Conservation (phyloP, 2,113 vertebrate species). For the Falco punctatus region DNA sequence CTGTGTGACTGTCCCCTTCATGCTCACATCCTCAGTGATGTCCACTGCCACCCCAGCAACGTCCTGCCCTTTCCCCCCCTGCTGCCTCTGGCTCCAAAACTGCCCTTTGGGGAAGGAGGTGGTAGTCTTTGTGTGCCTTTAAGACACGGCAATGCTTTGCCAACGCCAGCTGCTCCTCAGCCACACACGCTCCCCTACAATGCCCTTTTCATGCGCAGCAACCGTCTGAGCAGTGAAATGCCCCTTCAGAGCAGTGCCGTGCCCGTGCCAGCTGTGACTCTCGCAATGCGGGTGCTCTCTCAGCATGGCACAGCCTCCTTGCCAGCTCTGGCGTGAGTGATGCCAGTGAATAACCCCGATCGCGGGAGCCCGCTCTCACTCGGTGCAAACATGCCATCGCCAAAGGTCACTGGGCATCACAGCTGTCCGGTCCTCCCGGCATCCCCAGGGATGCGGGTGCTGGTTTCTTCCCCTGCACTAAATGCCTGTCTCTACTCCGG, state of each 20-base stretch:
- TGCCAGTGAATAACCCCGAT: background rate
- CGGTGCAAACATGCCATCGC: background rate
- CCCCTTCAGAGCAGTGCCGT: slow-evolving; percentile 32
- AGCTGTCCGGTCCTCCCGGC: background rate
- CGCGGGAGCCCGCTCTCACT: background rate
- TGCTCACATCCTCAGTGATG: background rate
- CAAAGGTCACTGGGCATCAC: background rate
- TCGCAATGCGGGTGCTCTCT: slow-evolving; percentile 54
- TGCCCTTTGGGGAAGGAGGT: background rate
- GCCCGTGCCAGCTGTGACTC: slow-evolving; percentile 61
- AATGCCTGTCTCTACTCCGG: background rate
- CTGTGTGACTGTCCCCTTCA: background rate
- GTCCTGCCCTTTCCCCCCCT: background rate
- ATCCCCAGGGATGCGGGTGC: background rate
- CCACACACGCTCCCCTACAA: slow-evolving; percentile 54
- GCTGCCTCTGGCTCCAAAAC: background rate
- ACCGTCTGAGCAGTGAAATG: slow-evolving; percentile 51
- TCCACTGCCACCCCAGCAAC: background rate
- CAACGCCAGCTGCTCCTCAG: slow-evolving; percentile 62
- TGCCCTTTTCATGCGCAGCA: slow-evolving; percentile 58
- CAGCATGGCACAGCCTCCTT: slow-evolving; percentile 58
- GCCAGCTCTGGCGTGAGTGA: background rate
- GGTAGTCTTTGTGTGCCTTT: slow-evolving; percentile 22
- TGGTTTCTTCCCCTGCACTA: background rate
- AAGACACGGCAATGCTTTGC: slow-evolving; percentile 7